Evolutionary conservation across 2,888 invertebrate species (phyloP), one percentile per base, ranked within the genome.

Genomic region (Lysandra bellargus): DNA sequence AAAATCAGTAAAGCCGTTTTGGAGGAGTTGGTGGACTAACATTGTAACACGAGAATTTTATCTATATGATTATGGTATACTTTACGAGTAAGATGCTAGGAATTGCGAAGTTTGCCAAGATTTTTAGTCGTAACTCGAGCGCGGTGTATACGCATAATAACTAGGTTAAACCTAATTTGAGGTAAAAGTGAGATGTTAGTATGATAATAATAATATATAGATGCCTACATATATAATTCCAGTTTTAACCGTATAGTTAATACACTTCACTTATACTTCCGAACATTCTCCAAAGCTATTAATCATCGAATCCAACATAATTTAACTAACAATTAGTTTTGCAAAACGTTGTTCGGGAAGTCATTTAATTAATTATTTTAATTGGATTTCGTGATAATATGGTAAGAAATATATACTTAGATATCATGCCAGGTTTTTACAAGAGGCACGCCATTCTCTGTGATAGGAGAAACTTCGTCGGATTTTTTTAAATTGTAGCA

Each of bases 211-310:
- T 7, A 1, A 49, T 49, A 3, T 12, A 53, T 1, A 53, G 53
- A 53, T 14, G 14, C 14, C 14, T 53, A 53, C 14, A 53, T 14
- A 14, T 53, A 53, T 53, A 17, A 57, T 57, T 57, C 57, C 57
- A 57, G 14, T 17, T 57, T 4, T 53, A 53, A 53, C 14, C 4
- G 0, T 53, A 53, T 14, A n/a, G n/a, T 61, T 61, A 3, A 23
- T n/a, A 61, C 33, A 33, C 64, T 69, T 69, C 64, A 30, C 12
- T 69, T 3, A 33, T 69, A 3, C 14, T 78, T 81, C 79, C 82
- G 80, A 80, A 83, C 83, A 84, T 84, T 84, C 78, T 77, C 78
- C 53, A 61, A 49, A 78, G 72, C 78, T 79, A 76, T 76, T 57
- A 53, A 53, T 76, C 76, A 76, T 76, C 23, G 33, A 76, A 53